Base-by-base conservation (phyloP, 2,113 vertebrate genomes). In the Ranitomeya imitator region DNA sequence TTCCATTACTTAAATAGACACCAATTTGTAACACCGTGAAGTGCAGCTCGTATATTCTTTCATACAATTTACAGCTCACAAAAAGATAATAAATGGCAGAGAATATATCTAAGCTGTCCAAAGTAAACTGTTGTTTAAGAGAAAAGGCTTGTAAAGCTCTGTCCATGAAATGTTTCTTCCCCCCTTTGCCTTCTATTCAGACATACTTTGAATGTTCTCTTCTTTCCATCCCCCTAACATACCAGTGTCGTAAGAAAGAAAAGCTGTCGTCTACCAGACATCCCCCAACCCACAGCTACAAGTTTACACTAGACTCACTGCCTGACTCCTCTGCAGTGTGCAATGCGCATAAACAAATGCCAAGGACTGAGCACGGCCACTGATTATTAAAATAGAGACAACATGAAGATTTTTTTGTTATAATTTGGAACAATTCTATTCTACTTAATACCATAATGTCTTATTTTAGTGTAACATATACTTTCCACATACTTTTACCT, bases 141-240 rank as follows among this genome's bases (percentile, higher is more conserved):
- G 74, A 51, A 86, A 23, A 63, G 85, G 45, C 59, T 65, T 26
- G 31, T 80, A 57, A 69, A 87, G 23, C 61, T 79, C 59, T 87
- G 77, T 12, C 60, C 10, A 18, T 71, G 77, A 57, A 76, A 65
- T 18, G 31, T 79, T 21, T 69, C 59, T 31, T 45, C 55, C 60
- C 77, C 74, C 51, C 73, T 51, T 63, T 80, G 61, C 86, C 63
- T 80, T 45, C 76, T 79, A 87, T 87, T 79, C 86, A 80, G 13
- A 60, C 86, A 86, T 86, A 86, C 85, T 79, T 79, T 52, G 85
- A 65, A 86, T 67, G 59, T 65, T 79, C 76, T 78, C 63, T 26
- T 31, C 63, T 71, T 84, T 87, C 86, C 86, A 80, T 80, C 86
- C 86, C 85, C 85, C 85, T 86, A 86, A 79, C 85, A 86, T 86